A percentile compares a stretch with the other conserved stretches of the same genome.
These are phyloP conservation scores for Crossaster papposus DNA, from an alignment of 53 echinoderm and acorn worm species.

Conservation along the genomic window DNA sequence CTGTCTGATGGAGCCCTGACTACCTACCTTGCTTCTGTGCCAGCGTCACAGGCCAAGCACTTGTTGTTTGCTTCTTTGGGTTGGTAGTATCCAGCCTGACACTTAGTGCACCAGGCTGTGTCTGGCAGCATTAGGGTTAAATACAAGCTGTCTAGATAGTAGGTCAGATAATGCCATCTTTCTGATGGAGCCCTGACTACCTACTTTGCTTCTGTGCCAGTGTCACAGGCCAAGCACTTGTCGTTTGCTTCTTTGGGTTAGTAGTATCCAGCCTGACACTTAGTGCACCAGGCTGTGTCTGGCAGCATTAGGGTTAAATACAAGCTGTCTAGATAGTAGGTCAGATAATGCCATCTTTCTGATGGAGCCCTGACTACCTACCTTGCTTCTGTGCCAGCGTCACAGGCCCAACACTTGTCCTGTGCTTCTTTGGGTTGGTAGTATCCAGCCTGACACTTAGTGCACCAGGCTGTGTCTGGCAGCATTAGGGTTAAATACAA, in stretches of 20 bases:
- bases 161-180: neutral
- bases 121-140: too few species aligned
- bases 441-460: constrained; percentile 52
- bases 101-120: constrained; percentile 68
- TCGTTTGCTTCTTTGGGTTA: constrained; percentile 16
- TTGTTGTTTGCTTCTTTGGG: neutral
- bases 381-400: constrained; percentile 49
- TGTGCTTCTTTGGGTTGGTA: constrained; percentile 33
- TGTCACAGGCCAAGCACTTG: constrained; percentile 50
- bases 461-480: too few species aligned
- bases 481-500: too few species aligned
- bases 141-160: too few species aligned
- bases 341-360: neutral
- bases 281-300: too few species aligned
- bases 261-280: constrained; percentile 52
- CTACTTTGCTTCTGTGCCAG: constrained; percentile 55
- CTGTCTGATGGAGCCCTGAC: too few species aligned
- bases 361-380: neutral
- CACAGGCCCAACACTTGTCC: constrained; percentile 47
- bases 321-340: neutral
- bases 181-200: neutral
- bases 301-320: too few species aligned
- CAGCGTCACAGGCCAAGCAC: constrained; percentile 57
- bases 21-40: constrained; percentile 54
- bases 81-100: constrained; percentile 55